Percentiles rank a stretch among this genome's conserved stretches.
Evolutionary conservation across 2,113 vertebrate genomes (phyloP).

Genomic region (Nyctibius bracteatus): DNA sequence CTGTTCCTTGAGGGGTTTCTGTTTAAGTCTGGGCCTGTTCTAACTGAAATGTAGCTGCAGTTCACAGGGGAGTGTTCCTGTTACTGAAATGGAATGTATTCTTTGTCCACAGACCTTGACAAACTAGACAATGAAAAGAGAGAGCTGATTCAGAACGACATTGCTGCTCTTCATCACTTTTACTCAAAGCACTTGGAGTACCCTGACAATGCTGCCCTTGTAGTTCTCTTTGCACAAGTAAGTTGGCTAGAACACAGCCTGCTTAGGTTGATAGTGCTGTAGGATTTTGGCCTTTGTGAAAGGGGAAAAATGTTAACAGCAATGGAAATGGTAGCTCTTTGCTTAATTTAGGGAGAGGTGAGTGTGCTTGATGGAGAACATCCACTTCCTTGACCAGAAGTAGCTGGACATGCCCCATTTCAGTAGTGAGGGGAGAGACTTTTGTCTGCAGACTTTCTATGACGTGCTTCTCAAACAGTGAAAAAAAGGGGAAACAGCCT

Average conservation of each 20-base stretch:
- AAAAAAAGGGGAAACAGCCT: background rate
- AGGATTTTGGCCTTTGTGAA: background rate
- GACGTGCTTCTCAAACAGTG: background rate
- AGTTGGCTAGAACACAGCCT: background rate
- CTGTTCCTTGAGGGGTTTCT: background rate
- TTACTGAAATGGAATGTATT: conserved; percentile 2
- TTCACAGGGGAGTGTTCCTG: background rate
- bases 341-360: background rate
- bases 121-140: conserved; percentile 91
- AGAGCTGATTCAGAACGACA: conserved; percentile 84
- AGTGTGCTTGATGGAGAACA: background rate
- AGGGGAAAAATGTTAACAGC: background rate
- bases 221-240: conserved; percentile 92
- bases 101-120: conserved; percentile 81
- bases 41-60: background rate
- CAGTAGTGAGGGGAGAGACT: background rate
- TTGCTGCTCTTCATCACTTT: conserved; percentile 88
- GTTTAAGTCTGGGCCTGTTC: background rate
- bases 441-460: background rate
- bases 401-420: background rate
- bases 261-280: background rate
- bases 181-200: conserved; percentile 92
- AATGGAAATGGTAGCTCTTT: background rate
- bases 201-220: conserved; percentile 79
- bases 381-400: background rate